phyloP scores from a whole-genome alignment of 2,113 vertebrate genomes.

The Cynopterus brachyotis region DNA sequence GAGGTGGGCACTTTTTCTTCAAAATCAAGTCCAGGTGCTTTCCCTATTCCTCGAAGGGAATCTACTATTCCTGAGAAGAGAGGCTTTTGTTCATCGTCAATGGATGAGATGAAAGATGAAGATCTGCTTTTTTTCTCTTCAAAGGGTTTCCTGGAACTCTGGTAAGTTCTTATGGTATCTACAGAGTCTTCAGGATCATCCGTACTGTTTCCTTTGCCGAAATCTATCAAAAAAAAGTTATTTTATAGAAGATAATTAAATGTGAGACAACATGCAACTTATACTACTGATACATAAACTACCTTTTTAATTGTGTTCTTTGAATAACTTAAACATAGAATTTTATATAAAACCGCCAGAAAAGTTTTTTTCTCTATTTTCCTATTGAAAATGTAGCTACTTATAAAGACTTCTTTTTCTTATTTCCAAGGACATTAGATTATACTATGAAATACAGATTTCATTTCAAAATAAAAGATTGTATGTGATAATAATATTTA shows the following conservation, averaged over 20 bases:
- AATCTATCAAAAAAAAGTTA: slow-evolving; percentile 80
- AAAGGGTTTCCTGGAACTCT: slow-evolving; percentile 87
- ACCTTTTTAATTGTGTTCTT: background rate
- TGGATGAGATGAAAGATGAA: slow-evolving; percentile 86
- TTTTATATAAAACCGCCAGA: background rate
- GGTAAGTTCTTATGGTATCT: slow-evolving; percentile 81
- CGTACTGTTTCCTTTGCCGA: slow-evolving; percentile 81
- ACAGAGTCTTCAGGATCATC: slow-evolving; percentile 80
- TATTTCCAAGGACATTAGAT: background rate
- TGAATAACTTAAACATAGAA: background rate
- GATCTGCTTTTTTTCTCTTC: slow-evolving; percentile 89
- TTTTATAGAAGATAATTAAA: slow-evolving; percentile 61
- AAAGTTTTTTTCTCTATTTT: background rate
- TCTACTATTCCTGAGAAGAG: slow-evolving; percentile 87
- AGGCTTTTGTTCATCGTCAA: slow-evolving; percentile 91
- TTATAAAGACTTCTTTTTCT: background rate
- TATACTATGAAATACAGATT: slow-evolving; percentile 14
- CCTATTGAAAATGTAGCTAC: background rate
- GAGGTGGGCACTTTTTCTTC: slow-evolving; percentile 80
- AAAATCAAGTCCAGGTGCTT: slow-evolving; percentile 82
- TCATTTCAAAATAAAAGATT: slow-evolving; percentile 49
- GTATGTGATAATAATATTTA: background rate
- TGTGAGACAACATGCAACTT: background rate
- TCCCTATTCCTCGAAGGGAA: slow-evolving; percentile 85
- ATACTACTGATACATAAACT: background rate